phyloP scores from a whole-genome alignment of 2,888 invertebrate species.

The Nasonia oneida region DNA sequence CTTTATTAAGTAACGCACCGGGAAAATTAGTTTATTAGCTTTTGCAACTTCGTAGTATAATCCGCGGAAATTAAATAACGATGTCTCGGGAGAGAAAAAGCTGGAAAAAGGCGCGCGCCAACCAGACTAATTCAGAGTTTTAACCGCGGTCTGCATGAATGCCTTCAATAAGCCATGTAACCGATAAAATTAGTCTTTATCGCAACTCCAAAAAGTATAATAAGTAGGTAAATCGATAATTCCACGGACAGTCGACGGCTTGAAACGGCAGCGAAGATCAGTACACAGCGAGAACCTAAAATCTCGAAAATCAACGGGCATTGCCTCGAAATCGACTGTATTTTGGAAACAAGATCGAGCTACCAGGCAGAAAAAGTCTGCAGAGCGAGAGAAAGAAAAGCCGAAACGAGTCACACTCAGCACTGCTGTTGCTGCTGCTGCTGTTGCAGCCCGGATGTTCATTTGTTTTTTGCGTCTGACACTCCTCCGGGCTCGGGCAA shows the following conservation, averaged over 20 bases:
- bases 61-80: slow-evolving; percentile 42
- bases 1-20: slow-evolving; percentile 20
- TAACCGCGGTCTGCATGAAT: no score
- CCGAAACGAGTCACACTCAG: background rate
- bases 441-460: slow-evolving; percentile 39
- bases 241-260: background rate
- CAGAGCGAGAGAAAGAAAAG: background rate
- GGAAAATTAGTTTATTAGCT: slow-evolving; percentile 27
- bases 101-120: background rate
- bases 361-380: background rate
- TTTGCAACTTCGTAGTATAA: slow-evolving; percentile 21
- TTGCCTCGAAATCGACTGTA: background rate
- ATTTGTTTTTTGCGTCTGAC: slow-evolving; percentile 58
- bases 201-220: no score
- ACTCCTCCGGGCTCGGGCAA: slow-evolving; percentile 38
- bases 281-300: background rate
- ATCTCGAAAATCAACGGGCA: background rate
- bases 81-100: slow-evolving; percentile 1
- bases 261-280: background rate
- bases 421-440: slow-evolving; percentile 18
- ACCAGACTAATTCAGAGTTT: background rate
- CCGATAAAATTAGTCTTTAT: no score
- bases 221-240: background rate
- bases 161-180: no score
- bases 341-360: background rate